phyloP scores from a whole-genome alignment of 2,113 vertebrate genomes.

The Nycticorax nycticorax region DNA sequence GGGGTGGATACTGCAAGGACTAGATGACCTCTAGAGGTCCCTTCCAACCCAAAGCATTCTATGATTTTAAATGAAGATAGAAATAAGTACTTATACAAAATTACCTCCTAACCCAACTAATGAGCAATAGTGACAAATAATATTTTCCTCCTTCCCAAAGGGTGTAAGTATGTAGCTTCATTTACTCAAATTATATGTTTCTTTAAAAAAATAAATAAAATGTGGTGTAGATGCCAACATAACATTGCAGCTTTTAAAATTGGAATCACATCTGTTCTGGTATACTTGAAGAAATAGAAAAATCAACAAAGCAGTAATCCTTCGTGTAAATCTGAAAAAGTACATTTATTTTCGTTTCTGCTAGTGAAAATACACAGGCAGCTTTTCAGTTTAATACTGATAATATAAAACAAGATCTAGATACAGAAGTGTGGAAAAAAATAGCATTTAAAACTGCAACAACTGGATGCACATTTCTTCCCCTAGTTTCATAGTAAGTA shows the following conservation, averaged over 20 bases:
- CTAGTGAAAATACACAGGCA: not conserved
- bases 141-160: not conserved
- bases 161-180: not conserved
- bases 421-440: not conserved
- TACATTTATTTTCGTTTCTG: not conserved
- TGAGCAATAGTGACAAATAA: not conserved
- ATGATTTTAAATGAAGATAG: not conserved
- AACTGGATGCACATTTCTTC: not conserved
- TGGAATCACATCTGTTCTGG: not conserved
- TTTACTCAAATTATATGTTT: not conserved
- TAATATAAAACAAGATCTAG: not conserved
- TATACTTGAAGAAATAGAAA: not conserved
- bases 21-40: no score
- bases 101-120: not conserved
- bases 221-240: not conserved
- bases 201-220: not conserved
- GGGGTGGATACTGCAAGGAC: no score
- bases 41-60: no score
- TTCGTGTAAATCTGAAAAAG: not conserved
- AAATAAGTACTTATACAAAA: not conserved
- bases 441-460: not conserved
- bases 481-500: not conserved
- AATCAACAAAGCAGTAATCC: not conserved
- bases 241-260: not conserved
- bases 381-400: not conserved